phyloP scores from a whole-genome alignment of 2,888 invertebrate genomes.

The Gasteruption jaculator region DNA sequence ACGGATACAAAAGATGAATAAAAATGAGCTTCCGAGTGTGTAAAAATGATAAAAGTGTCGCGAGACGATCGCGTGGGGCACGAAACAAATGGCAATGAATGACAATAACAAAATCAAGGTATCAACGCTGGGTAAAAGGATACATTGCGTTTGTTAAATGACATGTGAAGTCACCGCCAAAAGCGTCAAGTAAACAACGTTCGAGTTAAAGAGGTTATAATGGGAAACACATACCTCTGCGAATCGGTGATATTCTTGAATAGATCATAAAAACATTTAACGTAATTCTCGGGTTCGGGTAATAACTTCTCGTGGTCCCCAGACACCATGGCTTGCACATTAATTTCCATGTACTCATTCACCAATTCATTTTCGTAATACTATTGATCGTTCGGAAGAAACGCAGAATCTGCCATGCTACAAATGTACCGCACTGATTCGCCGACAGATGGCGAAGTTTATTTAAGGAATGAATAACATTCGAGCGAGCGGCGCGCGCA shows the following conservation, averaged over 20 bases:
- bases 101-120: too few relatives aligned
- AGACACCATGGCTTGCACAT: slow-evolving; percentile 40
- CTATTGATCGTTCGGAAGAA: slow-evolving; percentile 51
- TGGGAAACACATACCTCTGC: slow-evolving; percentile 44
- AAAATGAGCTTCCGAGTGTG: too few relatives aligned
- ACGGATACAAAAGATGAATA: too few relatives aligned
- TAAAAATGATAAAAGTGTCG: too few relatives aligned
- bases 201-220: slow-evolving; percentile 41
- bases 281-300: slow-evolving; percentile 51
- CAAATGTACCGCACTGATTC: too few relatives aligned
- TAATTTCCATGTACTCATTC: slow-evolving; percentile 33
- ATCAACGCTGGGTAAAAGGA: too few relatives aligned
- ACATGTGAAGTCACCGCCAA: slow-evolving; percentile 24
- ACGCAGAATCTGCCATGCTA: too few relatives aligned
- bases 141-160: slow-evolving; percentile 17
- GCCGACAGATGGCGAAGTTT: neutral
- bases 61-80: too few relatives aligned
- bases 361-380: slow-evolving; percentile 47
- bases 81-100: too few relatives aligned
- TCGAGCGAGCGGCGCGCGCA: too few relatives aligned
- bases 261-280: slow-evolving; percentile 52
- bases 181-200: slow-evolving; percentile 41
- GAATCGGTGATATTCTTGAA: slow-evolving; percentile 52
- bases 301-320: slow-evolving; percentile 46
- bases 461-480: neutral